Conservation (phyloP, 2,113 vertebrate genomes). For the Montifringilla adamsi region DNA sequence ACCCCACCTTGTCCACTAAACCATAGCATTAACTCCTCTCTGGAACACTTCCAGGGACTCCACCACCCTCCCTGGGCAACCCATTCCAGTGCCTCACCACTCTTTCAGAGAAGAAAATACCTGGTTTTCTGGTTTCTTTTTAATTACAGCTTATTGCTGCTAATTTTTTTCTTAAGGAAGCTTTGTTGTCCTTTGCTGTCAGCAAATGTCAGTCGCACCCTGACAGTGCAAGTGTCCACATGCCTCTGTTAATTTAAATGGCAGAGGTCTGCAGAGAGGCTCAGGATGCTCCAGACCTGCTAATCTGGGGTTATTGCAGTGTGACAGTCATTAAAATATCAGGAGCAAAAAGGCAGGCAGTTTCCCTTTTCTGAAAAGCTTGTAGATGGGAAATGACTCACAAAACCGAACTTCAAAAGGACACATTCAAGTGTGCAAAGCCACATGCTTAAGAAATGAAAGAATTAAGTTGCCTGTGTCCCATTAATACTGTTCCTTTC, state of each 20-base stretch:
- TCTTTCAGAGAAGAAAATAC: background rate
- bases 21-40: background rate
- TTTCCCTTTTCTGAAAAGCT: background rate
- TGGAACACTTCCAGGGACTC: background rate
- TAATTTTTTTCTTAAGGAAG: background rate
- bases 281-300: background rate
- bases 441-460: background rate
- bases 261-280: background rate
- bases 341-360: background rate
- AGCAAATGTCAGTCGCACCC: background rate
- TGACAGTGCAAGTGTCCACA: background rate
- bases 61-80: background rate
- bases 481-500: background rate
- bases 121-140: background rate
- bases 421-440: background rate
- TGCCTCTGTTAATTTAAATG: background rate
- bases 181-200: background rate
- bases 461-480: background rate
- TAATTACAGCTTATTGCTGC: background rate
- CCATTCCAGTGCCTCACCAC: background rate
- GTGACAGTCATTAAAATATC: background rate
- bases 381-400: background rate
- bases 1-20: background rate
- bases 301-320: background rate
- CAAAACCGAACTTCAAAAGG: background rate